phyloP scores from a whole-genome alignment of 1,140 invertebrate genomes.

The Bilobella aurantiaca region DNA sequence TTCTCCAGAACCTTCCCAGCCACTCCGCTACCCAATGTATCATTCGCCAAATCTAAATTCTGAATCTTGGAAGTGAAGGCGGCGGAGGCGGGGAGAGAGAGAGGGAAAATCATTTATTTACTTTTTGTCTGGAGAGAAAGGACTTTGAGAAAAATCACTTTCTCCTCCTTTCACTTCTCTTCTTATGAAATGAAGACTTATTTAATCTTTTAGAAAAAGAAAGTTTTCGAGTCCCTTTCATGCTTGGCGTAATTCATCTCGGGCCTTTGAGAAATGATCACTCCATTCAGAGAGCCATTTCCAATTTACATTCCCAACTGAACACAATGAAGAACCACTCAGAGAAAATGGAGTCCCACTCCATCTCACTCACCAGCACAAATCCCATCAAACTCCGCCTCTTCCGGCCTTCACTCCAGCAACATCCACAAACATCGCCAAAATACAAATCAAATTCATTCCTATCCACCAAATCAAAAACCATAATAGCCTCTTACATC shows the following conservation, averaged over 20 bases:
- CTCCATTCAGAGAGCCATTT: conserved; percentile 8
- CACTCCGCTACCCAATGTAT: neutral
- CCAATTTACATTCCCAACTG: conserved; percentile 6
- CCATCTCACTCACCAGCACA: neutral
- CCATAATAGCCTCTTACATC: neutral
- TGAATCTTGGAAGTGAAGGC: neutral
- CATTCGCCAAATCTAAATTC: neutral
- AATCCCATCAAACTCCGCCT: neutral
- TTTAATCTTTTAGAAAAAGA: conserved; percentile 8
- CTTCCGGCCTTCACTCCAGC: neutral
- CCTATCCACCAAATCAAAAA: neutral
- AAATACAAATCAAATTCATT: neutral
- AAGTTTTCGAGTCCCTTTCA: conserved; percentile 3
- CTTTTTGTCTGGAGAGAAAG: neutral
- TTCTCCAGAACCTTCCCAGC: neutral
- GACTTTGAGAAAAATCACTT: neutral
- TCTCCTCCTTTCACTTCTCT: neutral
- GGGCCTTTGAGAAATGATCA: conserved; percentile 6
- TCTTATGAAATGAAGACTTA: conserved; percentile 8
- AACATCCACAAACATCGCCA: neutral
- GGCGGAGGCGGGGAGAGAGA: neutral
- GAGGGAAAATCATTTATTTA: conserved; percentile 3
- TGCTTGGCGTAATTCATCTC: conserved; percentile 1
- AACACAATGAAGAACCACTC: conserved; percentile 9
- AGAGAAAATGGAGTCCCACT: conserved; percentile 5